phyloP scores from a whole-genome alignment of 2,888 invertebrate genomes.

The Mythimna impura region DNA sequence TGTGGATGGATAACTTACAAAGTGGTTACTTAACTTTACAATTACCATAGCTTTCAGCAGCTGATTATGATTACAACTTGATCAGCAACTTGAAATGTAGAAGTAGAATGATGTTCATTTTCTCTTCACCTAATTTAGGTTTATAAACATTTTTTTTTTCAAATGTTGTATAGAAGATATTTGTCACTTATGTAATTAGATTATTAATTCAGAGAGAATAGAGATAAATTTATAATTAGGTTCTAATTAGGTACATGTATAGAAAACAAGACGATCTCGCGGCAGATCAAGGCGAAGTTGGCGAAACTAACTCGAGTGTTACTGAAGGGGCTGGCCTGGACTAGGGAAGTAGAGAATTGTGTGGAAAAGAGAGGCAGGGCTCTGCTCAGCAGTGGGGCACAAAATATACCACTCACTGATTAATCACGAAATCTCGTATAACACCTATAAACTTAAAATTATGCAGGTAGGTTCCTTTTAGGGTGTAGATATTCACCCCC shows the following conservation, averaged over 20 bases:
- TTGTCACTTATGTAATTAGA: not conserved
- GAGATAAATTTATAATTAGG: not conserved
- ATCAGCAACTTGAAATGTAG: not conserved
- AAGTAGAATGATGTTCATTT: not conserved
- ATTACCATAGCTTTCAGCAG: not conserved
- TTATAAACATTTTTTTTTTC: not conserved
- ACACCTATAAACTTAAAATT: too few relatives aligned
- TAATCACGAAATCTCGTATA: too few relatives aligned
- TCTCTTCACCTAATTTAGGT: not conserved
- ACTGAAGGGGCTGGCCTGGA: not conserved
- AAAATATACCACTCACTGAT: too few relatives aligned
- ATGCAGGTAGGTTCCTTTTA: too few relatives aligned
- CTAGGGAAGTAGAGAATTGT: not conserved
- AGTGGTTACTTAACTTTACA: not conserved
- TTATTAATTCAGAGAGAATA: conserved; percentile 11
- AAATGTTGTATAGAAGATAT: not conserved
- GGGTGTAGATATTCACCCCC: too few relatives aligned
- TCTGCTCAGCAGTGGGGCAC: not conserved
- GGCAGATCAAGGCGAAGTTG: too few relatives aligned
- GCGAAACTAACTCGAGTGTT: too few relatives aligned
- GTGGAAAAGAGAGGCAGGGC: not conserved
- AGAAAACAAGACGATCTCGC: not conserved
- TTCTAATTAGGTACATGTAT: not conserved
- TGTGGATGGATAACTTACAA: too few relatives aligned
- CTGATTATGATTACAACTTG: not conserved